A percentile compares a stretch with the other conserved stretches of the same genome.
Evolutionary conservation across 2,113 vertebrate genomes (phyloP).

Genomic region (Daboia siamensis): DNA sequence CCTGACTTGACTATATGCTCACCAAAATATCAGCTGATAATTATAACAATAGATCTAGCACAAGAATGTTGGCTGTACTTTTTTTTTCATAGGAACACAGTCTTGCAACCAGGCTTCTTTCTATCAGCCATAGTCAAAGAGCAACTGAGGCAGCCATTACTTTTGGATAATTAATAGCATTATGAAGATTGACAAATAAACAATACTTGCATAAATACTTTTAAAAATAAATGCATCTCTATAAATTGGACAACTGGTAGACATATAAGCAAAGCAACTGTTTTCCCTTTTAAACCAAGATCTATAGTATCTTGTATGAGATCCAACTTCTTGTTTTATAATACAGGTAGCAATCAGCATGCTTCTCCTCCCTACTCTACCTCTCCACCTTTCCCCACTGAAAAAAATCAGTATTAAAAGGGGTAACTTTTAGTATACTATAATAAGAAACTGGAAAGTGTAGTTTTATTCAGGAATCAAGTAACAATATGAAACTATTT

Average conservation of each 20-base stretch:
- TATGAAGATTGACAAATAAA: slow-evolving; percentile 56
- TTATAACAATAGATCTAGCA: background rate
- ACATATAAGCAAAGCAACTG: slow-evolving; percentile 19
- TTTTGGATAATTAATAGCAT: slow-evolving; percentile 57
- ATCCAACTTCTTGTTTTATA: background rate
- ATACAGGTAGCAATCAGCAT: background rate
- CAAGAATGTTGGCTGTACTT: slow-evolving; percentile 24
- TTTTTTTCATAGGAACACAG: slow-evolving; percentile 28
- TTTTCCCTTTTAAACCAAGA: background rate
- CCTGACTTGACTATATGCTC: background rate
- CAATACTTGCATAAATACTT: slow-evolving; percentile 48
- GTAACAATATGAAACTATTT: background rate
- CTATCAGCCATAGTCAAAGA: slow-evolving; percentile 57
- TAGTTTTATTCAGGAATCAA: background rate
- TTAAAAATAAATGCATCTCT: slow-evolving; percentile 50
- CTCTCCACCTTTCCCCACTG: background rate
- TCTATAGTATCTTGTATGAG: background rate
- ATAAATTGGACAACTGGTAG: slow-evolving; percentile 47
- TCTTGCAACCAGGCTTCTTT: slow-evolving; percentile 15
- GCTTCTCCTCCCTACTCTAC: background rate
- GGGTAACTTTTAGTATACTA: background rate
- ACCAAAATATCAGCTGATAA: slow-evolving; percentile 22
- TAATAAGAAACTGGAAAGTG: background rate
- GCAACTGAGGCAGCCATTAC: slow-evolving; percentile 58
- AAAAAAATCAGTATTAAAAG: background rate